phyloP scores from a whole-genome alignment of 2,888 invertebrate genomes.

The Lottia gigantea region DNA sequence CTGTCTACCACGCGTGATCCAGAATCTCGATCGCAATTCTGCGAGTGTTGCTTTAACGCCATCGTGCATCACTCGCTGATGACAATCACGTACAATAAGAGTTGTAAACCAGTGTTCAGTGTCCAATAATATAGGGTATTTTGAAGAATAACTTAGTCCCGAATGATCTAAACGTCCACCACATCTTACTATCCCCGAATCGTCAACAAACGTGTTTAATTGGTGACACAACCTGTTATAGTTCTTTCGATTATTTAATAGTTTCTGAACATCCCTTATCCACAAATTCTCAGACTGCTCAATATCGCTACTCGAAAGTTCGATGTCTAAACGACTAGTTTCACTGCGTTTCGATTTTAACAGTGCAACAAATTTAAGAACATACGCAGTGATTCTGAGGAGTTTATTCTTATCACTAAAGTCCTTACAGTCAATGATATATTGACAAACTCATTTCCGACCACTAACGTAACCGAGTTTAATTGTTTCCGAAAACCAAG shows the following conservation, averaged over 20 bases:
- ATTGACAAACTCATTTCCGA: too few relatives aligned
- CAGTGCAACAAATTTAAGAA: too few relatives aligned
- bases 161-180: neutral
- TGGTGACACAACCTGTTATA: neutral
- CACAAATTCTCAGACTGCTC: too few relatives aligned
- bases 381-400: too few relatives aligned
- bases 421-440: too few relatives aligned
- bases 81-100: conserved; percentile 1
- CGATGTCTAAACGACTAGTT: too few relatives aligned
- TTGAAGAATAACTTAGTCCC: neutral
- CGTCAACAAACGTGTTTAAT: neutral
- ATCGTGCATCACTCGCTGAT: neutral
- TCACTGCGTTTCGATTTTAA: too few relatives aligned
- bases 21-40: neutral
- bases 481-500: too few relatives aligned
- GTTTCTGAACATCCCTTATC: neutral
- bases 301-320: too few relatives aligned
- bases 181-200: neutral
- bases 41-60: neutral
- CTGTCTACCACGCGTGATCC: neutral
- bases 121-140: neutral
- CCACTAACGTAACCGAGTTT: too few relatives aligned
- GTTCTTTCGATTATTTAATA: neutral
- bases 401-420: too few relatives aligned
- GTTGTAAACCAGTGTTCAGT: neutral